phyloP scores from a whole-genome alignment of 2,113 vertebrate species.

The Dipodomys stephensi region DNA sequence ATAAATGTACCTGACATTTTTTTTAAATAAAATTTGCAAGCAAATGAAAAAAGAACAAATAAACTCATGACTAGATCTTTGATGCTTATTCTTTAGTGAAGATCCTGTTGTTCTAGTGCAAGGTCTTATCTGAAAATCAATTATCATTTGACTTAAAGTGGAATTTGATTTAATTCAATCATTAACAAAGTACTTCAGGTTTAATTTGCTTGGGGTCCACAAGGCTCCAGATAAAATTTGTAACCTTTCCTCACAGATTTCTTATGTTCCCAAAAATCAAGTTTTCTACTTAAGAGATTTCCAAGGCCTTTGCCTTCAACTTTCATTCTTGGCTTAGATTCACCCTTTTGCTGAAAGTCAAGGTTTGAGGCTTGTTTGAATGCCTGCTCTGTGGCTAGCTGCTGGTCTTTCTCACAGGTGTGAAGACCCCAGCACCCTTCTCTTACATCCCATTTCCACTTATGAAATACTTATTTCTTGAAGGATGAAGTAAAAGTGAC shows the following conservation, averaged over 20 bases:
- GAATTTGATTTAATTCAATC: constrained; percentile 26
- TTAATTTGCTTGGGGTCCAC: not conserved
- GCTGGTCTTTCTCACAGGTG: constrained; percentile 86
- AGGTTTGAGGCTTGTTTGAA: constrained; percentile 83
- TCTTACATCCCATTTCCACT: constrained; percentile 87
- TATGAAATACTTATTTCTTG: constrained; percentile 88
- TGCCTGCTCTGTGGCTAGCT: constrained; percentile 82
- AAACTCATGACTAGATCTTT: not conserved
- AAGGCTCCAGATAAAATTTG: constrained; percentile 56
- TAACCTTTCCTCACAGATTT: constrained; percentile 68
- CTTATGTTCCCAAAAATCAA: constrained; percentile 65
- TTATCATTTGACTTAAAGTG: constrained; percentile 28
- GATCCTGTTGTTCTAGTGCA: not conserved
- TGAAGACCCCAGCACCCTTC: constrained; percentile 83
- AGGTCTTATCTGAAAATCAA: not conserved
- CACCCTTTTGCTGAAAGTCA: constrained; percentile 78
- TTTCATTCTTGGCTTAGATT: constrained; percentile 80
- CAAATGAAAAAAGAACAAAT: not conserved
- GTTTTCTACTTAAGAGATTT: constrained; percentile 76
- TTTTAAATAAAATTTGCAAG: constrained; percentile 7
- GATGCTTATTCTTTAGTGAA: not conserved
- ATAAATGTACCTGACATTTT: not conserved
- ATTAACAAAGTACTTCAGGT: not conserved
- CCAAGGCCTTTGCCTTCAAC: constrained; percentile 67
- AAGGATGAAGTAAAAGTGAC: constrained; percentile 88